phyloP scores from a whole-genome alignment of 2,888 invertebrate species.

The Lathronympha strigana region DNA sequence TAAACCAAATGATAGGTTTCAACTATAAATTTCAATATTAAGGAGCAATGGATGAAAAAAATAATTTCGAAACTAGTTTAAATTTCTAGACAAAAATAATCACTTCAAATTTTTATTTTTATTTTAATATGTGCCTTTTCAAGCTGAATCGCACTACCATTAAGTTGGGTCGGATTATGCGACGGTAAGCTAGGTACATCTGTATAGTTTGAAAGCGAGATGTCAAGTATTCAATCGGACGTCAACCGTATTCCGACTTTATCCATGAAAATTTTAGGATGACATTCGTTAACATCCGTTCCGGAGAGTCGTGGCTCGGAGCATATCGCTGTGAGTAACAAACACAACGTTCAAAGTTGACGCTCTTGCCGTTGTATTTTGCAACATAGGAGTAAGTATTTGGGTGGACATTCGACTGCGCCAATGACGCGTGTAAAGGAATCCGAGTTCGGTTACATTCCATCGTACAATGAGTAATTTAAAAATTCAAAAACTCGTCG shows the following conservation, averaged over 20 bases:
- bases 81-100: neutral
- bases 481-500: constrained; percentile 85
- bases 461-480: constrained; percentile 85
- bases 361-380: constrained; percentile 59
- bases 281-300: constrained; percentile 79
- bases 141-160: constrained; percentile 57
- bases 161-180: constrained; percentile 71
- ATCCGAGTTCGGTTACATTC: constrained; percentile 73
- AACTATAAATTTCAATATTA: neutral
- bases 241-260: constrained; percentile 73
- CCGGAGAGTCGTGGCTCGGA: constrained; percentile 73
- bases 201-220: constrained; percentile 60
- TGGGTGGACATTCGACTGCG: constrained; percentile 71
- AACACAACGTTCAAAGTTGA: constrained; percentile 57
- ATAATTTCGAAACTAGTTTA: neutral
- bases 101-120: constrained; percentile 7
- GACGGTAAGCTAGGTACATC: constrained; percentile 65
- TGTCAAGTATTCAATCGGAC: constrained; percentile 62
- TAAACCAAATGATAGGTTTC: neutral
- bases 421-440: constrained; percentile 54
- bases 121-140: constrained; percentile 44
- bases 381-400: constrained; percentile 64
- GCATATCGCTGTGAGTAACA: constrained; percentile 54
- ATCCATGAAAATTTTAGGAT: constrained; percentile 79
- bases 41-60: neutral